Evolutionary conservation across 2,888 invertebrate species (phyloP).

Genomic region (Ptilodon capucinus): DNA sequence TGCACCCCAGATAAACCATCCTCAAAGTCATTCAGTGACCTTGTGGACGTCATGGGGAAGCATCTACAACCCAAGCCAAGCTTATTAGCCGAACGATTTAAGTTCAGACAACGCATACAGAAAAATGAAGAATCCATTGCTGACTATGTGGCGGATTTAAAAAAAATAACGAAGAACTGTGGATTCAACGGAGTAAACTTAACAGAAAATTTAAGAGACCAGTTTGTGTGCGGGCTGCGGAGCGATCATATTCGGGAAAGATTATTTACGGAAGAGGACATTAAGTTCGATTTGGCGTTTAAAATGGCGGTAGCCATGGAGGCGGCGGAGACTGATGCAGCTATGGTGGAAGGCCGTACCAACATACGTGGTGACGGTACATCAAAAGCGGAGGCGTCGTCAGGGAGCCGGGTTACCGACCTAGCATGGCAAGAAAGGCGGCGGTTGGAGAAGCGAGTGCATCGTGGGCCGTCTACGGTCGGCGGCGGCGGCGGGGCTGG

Average conservation of each 20-base stretch:
- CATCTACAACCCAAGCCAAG: slow-evolving; percentile 9
- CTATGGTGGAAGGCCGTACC: background rate
- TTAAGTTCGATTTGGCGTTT: background rate
- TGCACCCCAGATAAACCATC: background rate
- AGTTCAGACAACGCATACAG: slow-evolving; percentile 3
- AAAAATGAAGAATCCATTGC: background rate
- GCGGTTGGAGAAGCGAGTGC: background rate
- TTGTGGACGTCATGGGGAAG: background rate
- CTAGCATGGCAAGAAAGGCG: too few species aligned
- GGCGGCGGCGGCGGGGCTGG: too few species aligned
- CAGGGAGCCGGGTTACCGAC: too few species aligned
- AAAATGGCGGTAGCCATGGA: background rate
- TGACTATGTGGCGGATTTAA: background rate
- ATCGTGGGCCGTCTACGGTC: too few species aligned
- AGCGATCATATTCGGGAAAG: background rate
- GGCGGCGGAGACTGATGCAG: background rate
- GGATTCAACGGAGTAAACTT: background rate
- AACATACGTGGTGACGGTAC: background rate
- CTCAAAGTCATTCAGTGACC: background rate
- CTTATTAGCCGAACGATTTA: slow-evolving; percentile 7
- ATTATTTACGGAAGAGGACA: background rate
- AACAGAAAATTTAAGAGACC: background rate
- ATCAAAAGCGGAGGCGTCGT: background rate
- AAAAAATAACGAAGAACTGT: background rate
- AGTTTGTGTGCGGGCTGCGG: background rate